Evolutionary conservation across 2,888 invertebrate genomes (phyloP), one percentile per base, ranked within the genome.

Genomic region (Aspidiotus rigidus): DNA sequence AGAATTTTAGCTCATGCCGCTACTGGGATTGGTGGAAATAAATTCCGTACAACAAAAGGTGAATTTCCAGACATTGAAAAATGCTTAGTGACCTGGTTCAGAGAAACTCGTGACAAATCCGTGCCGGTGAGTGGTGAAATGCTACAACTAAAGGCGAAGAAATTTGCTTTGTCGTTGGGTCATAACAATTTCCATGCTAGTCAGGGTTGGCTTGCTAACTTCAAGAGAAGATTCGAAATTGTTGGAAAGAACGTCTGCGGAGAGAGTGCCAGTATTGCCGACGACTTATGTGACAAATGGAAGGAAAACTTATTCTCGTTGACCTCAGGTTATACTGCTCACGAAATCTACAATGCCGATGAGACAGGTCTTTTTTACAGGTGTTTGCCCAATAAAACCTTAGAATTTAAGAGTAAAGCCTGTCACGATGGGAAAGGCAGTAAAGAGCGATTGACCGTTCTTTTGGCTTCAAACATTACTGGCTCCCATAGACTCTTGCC

Each of bases 401-500:
- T 75, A 11, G 71, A 71, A 39, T 75, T 75, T 61, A 74, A 74
- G 74, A 70, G 73, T 40, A 74, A 75, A 69, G 56, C 76, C 70
- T 77, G 77, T 69, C 72, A 71, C 28, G 76, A 76, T 17, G 76
- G 77, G 57, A 77, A 77, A 73, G 71, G 75, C 64, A 76, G 76
- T 62, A 77, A 77, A 72, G 74, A 71, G 16, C 28, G 70, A 39
- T 15, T 71, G 17, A 71, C 64, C n/a, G 62, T 71, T 41, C 55
- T 70, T 40, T n/a, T 71, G 60, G 75, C 63, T 42, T 54, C 49
- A 55, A 70, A 70, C 53, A 70, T 64, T 28, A 13, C 40, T 39
- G 71, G 71, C 9, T 67, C 69, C 10, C 74, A 75, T 72, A 77
- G 77, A 76, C 72, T 74, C 17, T 66, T 28, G 40, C 73, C 72